These are phyloP conservation scores for Metalampra italica DNA, from an alignment of 2,888 invertebrate species.

Conservation along the genomic window DNA sequence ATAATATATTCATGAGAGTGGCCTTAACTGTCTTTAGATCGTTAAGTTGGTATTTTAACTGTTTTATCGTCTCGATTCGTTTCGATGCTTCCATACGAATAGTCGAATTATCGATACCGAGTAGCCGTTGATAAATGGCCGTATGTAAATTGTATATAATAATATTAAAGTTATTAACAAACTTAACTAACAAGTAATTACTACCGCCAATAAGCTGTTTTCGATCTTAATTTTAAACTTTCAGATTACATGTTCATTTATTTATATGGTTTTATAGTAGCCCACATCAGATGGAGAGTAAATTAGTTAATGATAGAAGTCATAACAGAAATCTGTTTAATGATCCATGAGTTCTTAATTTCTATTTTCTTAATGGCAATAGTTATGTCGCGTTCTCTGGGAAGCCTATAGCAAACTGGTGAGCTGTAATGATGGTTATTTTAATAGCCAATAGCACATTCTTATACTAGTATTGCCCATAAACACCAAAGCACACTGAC, in stretches of 20 bases:
- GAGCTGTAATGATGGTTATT: too few relatives aligned
- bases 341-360: too few relatives aligned
- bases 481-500: too few relatives aligned
- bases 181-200: slow-evolving; percentile 40
- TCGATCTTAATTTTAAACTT: slow-evolving; percentile 14
- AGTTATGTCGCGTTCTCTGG: too few relatives aligned
- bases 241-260: slow-evolving; percentile 12
- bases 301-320: not conserved
- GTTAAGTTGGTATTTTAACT: slow-evolving; percentile 56
- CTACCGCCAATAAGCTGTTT: slow-evolving; percentile 20
- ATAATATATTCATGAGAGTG: slow-evolving; percentile 62
- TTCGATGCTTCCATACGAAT: slow-evolving; percentile 54
- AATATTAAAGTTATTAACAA: slow-evolving; percentile 32
- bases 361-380: too few relatives aligned
- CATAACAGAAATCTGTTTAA: too few relatives aligned
- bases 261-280: slow-evolving; percentile 7
- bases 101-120: slow-evolving; percentile 46
- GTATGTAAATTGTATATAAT: slow-evolving; percentile 44
- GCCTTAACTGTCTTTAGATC: slow-evolving; percentile 54
- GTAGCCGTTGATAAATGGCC: slow-evolving; percentile 53
- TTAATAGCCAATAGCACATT: too few relatives aligned
- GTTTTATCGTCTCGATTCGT: slow-evolving; percentile 52
- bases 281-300: not conserved
- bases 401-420: too few relatives aligned
- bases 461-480: too few relatives aligned